Percentiles rank a stretch among this genome's conserved stretches.
phyloP scores from a whole-genome alignment of 2,113 vertebrate genomes.

The Tympanuchus pallidicinctus region DNA sequence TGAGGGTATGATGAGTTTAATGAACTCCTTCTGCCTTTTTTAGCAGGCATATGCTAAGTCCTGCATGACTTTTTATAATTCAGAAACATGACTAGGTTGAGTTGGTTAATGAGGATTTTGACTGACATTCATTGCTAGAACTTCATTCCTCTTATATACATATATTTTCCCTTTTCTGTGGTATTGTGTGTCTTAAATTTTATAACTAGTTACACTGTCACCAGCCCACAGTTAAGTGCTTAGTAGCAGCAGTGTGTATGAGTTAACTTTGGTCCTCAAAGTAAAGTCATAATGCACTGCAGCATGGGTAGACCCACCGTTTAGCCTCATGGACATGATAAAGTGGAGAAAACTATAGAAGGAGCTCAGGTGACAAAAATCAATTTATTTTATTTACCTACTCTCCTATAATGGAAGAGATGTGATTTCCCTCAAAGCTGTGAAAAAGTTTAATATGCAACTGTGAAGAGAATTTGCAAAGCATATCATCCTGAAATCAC shows the following conservation, averaged over 20 bases:
- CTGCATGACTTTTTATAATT: background rate
- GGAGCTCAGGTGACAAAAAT: background rate
- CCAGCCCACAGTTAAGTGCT: background rate
- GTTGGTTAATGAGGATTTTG: slow-evolving; percentile 4
- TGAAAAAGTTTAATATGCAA: background rate
- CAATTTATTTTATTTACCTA: background rate
- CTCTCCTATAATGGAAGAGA: background rate
- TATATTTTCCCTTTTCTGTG: background rate
- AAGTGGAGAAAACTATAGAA: slow-evolving; percentile 4
- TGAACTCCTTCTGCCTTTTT: background rate
- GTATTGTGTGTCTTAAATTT: background rate
- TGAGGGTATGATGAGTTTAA: background rate
- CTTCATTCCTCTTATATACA: background rate
- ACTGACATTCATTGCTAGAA: background rate
- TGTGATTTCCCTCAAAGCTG: background rate
- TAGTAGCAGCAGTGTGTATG: background rate
- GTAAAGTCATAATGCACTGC: slow-evolving; percentile 17
- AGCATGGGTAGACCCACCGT: background rate
- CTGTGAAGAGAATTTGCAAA: background rate
- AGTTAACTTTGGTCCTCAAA: background rate
- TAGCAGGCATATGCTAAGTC: background rate
- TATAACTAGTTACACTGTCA: slow-evolving; percentile 11
- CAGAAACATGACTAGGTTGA: background rate
- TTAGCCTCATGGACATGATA: background rate
- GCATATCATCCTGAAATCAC: background rate